Conservation (phyloP, 2,113 vertebrate genomes). For the Poecile atricapillus region DNA sequence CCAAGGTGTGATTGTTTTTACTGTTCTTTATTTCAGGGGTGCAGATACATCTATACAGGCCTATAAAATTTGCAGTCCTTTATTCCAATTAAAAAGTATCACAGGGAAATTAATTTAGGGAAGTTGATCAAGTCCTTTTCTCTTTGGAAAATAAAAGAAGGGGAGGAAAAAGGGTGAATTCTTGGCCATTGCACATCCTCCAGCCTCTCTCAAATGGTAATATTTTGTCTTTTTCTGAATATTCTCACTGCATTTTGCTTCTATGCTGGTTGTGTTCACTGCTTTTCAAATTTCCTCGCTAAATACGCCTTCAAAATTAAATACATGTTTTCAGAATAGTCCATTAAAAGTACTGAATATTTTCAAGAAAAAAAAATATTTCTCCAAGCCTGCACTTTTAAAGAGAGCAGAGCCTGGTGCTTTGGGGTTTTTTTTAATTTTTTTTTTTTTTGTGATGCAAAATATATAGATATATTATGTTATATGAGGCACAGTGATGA, state of each 20-base stretch:
- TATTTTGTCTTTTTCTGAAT: not conserved
- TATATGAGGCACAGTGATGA: constrained; percentile 11
- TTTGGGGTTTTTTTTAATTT: not conserved
- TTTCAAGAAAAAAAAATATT: not conserved
- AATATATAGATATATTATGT: not conserved
- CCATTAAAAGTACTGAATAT: not conserved
- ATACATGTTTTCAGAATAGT: not conserved
- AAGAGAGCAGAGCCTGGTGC: not conserved
- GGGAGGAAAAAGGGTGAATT: fast-evolving
- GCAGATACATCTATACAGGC: not conserved
- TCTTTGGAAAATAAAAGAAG: not conserved
- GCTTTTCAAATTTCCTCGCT: not conserved
- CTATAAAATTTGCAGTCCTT: not conserved
- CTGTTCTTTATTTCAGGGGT: not conserved
- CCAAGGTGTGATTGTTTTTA: not conserved
- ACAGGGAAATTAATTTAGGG: not conserved
- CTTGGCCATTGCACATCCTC: not conserved
- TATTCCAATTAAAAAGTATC: not conserved
- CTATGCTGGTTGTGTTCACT: fast-evolving
- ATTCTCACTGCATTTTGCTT: not conserved
- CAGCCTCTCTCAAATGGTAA: not conserved
- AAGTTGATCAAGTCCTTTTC: not conserved
- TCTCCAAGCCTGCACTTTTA: not conserved
- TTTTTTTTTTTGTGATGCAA: not conserved
- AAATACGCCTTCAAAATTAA: not conserved